These are phyloP conservation scores for Neopipo cinnamomea DNA, from an alignment of 2,113 vertebrate species.

Conservation along the genomic window DNA sequence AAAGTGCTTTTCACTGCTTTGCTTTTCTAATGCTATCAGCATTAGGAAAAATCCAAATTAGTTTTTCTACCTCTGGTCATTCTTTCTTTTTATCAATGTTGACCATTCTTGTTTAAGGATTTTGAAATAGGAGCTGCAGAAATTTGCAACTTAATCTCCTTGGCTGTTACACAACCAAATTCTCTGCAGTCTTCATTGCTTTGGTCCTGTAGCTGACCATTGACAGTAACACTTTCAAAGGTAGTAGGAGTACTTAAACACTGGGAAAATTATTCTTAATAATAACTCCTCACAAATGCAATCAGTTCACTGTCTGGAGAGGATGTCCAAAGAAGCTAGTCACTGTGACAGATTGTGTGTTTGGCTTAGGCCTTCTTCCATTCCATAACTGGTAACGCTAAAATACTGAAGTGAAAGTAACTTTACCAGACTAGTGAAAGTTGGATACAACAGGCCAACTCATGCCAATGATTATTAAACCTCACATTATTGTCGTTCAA, in stretches of 20 bases:
- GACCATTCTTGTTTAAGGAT: neutral
- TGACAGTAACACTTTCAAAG: neutral
- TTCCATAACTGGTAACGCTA: neutral
- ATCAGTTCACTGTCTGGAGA: neutral
- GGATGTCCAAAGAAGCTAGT: neutral
- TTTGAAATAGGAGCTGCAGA: neutral
- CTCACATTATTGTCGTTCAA: rapidly evolving
- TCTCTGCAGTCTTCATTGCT: neutral
- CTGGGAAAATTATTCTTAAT: neutral
- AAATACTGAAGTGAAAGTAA: neutral
- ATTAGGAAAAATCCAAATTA: neutral
- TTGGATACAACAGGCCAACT: neutral
- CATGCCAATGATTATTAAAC: neutral
- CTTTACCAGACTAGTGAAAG: neutral
- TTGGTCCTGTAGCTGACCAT: neutral
- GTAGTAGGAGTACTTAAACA: neutral
- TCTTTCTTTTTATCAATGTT: neutral
- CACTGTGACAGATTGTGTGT: neutral
- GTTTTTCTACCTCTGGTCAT: neutral
- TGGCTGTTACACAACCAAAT: neutral
- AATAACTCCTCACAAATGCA: neutral
- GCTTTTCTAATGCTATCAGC: neutral
- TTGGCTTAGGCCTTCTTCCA: neutral
- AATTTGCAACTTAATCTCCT: neutral
- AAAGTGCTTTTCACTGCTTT: neutral